Conservation (phyloP, 2,888 invertebrate genomes). For the Agrotis puta region DNA sequence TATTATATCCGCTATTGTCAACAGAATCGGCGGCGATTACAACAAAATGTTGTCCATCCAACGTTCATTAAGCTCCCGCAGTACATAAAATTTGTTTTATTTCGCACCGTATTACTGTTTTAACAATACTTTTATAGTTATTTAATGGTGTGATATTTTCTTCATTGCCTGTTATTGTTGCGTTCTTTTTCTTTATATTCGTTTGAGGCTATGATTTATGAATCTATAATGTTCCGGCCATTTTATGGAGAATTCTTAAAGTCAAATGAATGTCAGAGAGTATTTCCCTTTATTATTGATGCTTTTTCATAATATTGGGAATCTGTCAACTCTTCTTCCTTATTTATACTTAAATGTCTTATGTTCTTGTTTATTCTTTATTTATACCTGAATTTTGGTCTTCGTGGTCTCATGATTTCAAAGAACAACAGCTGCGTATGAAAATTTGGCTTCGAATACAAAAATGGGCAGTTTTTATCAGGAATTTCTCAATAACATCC, state of each 20-base stretch:
- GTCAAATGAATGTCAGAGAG: neutral
- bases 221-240: neutral
- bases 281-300: slow-evolving; percentile 4
- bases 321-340: neutral
- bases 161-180: slow-evolving; percentile 37
- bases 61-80: slow-evolving; percentile 63
- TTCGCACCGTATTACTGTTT: slow-evolving; percentile 63
- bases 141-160: slow-evolving; percentile 28
- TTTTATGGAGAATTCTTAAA: slow-evolving; percentile 23
- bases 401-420: neutral
- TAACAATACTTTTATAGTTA: slow-evolving; percentile 45
- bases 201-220: slow-evolving; percentile 32
- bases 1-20: slow-evolving; percentile 72
- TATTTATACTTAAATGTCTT: neutral
- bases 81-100: slow-evolving; percentile 68
- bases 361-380: neutral
- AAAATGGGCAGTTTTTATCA: neutral
- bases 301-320: neutral
- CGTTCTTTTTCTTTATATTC: slow-evolving; percentile 1
- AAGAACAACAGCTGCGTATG: neutral
- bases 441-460: neutral
- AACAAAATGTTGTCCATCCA: slow-evolving; percentile 69
- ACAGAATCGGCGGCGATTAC: slow-evolving; percentile 72
- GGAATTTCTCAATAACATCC: neutral
- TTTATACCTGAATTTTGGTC: neutral